Evolutionary conservation across 2,113 vertebrate species (phyloP), one percentile per base, ranked within the genome.

Genomic region (Carlito syrichta): DNA sequence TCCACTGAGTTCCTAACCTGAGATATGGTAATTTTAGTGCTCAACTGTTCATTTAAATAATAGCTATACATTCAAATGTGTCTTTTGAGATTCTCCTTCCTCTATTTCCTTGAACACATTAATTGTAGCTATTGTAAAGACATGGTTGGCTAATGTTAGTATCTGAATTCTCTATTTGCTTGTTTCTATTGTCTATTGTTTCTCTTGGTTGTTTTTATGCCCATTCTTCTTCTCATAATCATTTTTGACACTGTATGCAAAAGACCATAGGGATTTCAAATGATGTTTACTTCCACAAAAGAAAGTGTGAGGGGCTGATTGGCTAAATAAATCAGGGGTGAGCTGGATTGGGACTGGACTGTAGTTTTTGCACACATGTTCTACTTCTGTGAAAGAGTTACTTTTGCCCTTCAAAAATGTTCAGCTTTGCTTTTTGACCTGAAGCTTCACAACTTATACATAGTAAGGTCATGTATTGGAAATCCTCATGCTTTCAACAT

Each of bases 141-240:
- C 25, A 32, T 85, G 35, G 8, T 38, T 71, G 25, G 89, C 38
- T 56, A 66, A 50, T 86, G 12, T 58, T n/a, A 84, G 38, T 40
- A 74, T 83, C 12, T n/a, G 20, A 25, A 71, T 88, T 63, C 43
- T 58, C 79, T 69, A 4, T 82, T 78, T 27, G 74, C 89, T 94
- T 97, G 74, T 77, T 96, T 90, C 84, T 94, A 13, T 73, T 86
- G 25, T 56, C 79, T 90, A 0, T 84, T 94, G 86, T 89, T 94
- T 66, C 79, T 74, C 32, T 89, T 94, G 56, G 17, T 73, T 74
- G 30, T 89, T 91, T 68, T 93, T 68, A 83, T 50, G 13, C 4
- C 52, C 14, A 35, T 86, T 60, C 20, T 2, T 43, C 32, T 86
- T 88, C 14, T 69, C 74, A 5, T 56, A 79, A 92, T 83, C 22